These are phyloP conservation scores for Sialia sialis DNA, from an alignment of 2,113 vertebrate genomes.

Conservation along the genomic window DNA sequence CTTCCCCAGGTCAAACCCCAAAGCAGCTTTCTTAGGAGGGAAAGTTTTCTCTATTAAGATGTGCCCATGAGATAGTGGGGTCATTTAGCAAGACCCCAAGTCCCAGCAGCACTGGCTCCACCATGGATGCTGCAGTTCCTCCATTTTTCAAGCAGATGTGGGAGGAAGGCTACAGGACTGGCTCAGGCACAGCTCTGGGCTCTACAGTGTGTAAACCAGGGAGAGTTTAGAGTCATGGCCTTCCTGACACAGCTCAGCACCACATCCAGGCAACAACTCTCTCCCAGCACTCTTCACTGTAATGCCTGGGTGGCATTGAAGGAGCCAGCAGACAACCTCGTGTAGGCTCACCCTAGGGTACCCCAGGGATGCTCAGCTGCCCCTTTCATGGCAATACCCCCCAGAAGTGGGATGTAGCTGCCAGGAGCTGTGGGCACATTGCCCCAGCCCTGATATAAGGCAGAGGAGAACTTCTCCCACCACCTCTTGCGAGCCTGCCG, in stretches of 20 bases:
- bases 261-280: fast-evolving
- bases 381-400: background rate
- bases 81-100: background rate
- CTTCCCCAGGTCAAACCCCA: background rate
- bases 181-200: background rate
- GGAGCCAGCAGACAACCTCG: background rate
- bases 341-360: background rate
- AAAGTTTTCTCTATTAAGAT: background rate
- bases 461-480: background rate
- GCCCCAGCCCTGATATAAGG: background rate
- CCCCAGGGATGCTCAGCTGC: background rate
- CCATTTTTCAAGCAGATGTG: background rate
- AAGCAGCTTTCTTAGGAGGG: background rate
- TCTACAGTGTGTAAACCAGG: background rate
- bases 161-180: background rate
- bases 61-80: background rate
- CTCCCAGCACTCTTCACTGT: background rate
- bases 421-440: background rate
- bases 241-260: background rate
- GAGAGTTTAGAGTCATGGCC: background rate
- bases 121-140: background rate
- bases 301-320: background rate
- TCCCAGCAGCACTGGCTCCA: background rate
- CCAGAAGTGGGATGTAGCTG: background rate
- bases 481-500: background rate